Base-by-base conservation (phyloP, 2,113 vertebrate species). In the Colius striatus region DNA sequence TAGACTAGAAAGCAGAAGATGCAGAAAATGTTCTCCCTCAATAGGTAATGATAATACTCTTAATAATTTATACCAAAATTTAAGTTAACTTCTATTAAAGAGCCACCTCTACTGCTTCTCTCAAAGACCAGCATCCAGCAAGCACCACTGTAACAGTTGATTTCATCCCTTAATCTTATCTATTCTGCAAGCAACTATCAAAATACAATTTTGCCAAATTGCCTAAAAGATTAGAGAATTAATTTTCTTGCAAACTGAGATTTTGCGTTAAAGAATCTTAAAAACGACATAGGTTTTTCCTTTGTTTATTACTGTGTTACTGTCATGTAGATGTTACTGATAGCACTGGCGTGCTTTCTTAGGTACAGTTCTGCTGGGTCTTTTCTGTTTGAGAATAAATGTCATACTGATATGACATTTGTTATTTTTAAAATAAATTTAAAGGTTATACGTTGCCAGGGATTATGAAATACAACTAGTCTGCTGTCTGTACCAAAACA, bases 381-480 rank as follows among this genome's bases (percentile, higher is more conserved):
- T 73, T 72, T 72, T 57, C 67, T 75, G n/a, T 48, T 86, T 63
- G 34, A 14, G 10, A 41, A 82, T 82, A 93, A 90, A 84, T 70
- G 54, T 78, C 63, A 43, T 71, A 57, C 47, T 54, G 47, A 55
- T 23, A 19, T 0, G 2, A 78, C 81, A 60, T 58, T 74, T 95
- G 74, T 53, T 84, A 54, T 53, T 82, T 76, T 83, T 19, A 76
- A 93, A 95, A 91, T 89, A 26, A 23, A 27, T 87, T 78, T 93
- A 32, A 87, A 88, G 60, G 51, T 55, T 86, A n/a, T 61, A 30
- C 13, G 8, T 60, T 90, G 90, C 50, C 54, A 74, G 45, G 29
- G 85, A 80, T 95, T 95, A 72, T 58, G 84, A 85, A 93, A 94
- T 70, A 81, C 74, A 19, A 53, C 32, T 21, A 29, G 87, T 78